Evolutionary conservation across 2,888 invertebrate genomes (phyloP).

Genomic region (Platycnemis pennipes): DNA sequence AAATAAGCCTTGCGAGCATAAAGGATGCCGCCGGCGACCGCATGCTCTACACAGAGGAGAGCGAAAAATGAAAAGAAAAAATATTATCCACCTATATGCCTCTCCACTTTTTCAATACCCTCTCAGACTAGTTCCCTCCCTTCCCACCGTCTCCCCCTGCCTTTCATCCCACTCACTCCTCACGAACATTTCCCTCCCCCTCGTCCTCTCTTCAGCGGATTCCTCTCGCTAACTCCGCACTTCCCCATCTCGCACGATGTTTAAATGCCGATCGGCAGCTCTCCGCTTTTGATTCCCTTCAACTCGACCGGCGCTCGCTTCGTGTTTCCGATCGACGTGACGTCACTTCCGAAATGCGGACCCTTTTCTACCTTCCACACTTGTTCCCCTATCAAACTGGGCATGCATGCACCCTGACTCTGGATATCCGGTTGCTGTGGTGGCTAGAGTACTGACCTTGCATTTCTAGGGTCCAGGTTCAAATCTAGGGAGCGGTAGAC

Average conservation of each 20-base stretch:
- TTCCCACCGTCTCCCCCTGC: background rate
- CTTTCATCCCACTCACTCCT: too few species aligned
- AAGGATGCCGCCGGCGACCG: slow-evolving; percentile 46
- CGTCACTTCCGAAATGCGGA: background rate
- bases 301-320: slow-evolving; percentile 47
- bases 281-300: background rate
- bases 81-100: slow-evolving; percentile 31
- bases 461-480: too few species aligned
- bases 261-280: background rate
- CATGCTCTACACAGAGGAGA: background rate
- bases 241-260: background rate
- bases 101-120: slow-evolving; percentile 30
- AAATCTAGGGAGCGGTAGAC: too few species aligned
- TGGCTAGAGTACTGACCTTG: too few species aligned
- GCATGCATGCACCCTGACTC: too few species aligned
- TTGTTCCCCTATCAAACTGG: too few species aligned
- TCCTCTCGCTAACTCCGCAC: background rate
- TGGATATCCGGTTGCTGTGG: too few species aligned
- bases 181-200: too few species aligned
- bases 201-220: background rate
- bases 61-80: slow-evolving; percentile 6
- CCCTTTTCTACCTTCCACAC: too few species aligned
- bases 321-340: background rate
- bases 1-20: slow-evolving; percentile 38
- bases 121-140: background rate